Percentiles rank a stretch among this genome's conserved stretches.
Conservation (phyloP, 2,888 invertebrate species). For the Mythimna lalbum region DNA sequence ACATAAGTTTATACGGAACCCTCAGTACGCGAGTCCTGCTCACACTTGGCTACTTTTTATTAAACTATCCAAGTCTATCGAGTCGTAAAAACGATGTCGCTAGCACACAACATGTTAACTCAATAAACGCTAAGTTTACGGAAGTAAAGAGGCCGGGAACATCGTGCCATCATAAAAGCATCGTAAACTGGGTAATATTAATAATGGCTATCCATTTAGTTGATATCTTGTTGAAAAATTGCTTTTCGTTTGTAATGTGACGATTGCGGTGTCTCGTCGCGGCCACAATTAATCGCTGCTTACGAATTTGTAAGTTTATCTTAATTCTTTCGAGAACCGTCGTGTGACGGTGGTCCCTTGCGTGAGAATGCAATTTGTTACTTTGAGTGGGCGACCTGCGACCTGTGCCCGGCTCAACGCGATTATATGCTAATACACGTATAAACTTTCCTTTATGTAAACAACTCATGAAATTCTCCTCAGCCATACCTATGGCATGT, state of each 20-base stretch:
- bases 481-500: conserved; percentile 56
- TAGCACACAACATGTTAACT: conserved; percentile 68
- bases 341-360: conserved; percentile 68
- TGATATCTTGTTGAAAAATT: conserved; percentile 73
- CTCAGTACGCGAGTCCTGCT: too few relatives aligned
- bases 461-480: conserved; percentile 66
- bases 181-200: conserved; percentile 81
- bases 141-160: conserved; percentile 73
- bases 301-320: conserved; percentile 62
- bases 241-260: conserved; percentile 55
- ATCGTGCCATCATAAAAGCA: conserved; percentile 73
- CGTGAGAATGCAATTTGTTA: conserved; percentile 85
- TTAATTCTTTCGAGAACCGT: conserved; percentile 54
- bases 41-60: conserved; percentile 33
- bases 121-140: conserved; percentile 77
- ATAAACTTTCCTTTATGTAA: conserved; percentile 75
- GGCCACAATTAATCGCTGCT: conserved; percentile 53
- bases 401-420: conserved; percentile 68
- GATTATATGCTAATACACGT: conserved; percentile 84
- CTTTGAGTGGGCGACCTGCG: conserved; percentile 68
- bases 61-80: conserved; percentile 65
- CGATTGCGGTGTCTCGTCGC: conserved; percentile 47
- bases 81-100: conserved; percentile 68
- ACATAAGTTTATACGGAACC: too few relatives aligned
- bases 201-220: conserved; percentile 77